Percentiles rank a stretch among this genome's conserved stretches.
phyloP scores from a whole-genome alignment of 2,888 invertebrate species.

The Pseudolycoriella hygida region DNA sequence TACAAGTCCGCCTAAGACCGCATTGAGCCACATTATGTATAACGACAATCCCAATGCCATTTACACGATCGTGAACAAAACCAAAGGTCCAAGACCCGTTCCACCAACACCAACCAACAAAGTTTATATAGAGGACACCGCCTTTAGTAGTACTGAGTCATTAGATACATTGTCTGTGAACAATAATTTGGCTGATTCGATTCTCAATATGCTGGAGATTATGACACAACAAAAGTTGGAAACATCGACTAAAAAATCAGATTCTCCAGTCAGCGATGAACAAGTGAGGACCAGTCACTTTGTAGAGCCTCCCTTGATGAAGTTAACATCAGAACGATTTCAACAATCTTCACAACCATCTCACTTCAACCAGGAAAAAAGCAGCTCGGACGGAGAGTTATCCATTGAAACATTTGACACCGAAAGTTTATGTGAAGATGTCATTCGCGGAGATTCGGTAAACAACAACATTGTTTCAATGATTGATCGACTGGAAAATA shows the following conservation, averaged over 20 bases:
- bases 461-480: background rate
- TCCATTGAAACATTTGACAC: background rate
- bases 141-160: background rate
- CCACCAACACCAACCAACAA: background rate
- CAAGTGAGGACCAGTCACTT: background rate
- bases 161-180: background rate
- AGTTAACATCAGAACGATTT: background rate
- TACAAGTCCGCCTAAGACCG: too few species aligned
- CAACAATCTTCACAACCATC: background rate
- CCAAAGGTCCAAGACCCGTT: too few species aligned
- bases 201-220: too few species aligned
- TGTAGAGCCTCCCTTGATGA: background rate
- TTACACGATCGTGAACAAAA: too few species aligned
- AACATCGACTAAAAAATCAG: too few species aligned
- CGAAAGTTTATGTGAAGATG: background rate
- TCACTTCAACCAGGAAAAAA: background rate
- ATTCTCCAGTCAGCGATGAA: too few species aligned
- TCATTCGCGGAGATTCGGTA: background rate
- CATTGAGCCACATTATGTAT: too few species aligned
- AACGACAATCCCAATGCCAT: too few species aligned
- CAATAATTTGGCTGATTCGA: background rate
- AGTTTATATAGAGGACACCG: background rate
- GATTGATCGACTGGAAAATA: background rate
- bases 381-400: too few species aligned
- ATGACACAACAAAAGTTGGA: too few species aligned